Base-by-base conservation (phyloP, 1,140 invertebrate genomes). In the Eulimnadia texana region DNA sequence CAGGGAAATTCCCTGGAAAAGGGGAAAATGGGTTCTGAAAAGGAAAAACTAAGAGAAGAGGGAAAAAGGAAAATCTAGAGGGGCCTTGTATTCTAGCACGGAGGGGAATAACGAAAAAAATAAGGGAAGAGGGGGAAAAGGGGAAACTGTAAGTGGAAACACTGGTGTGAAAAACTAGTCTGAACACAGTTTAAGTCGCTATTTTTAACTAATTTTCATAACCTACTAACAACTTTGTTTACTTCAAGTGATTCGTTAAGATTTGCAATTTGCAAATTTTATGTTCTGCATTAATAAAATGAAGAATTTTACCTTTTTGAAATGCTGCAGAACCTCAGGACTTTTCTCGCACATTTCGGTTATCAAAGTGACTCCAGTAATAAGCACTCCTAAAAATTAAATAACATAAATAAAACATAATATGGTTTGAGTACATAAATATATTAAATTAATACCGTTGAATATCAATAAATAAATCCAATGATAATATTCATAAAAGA, bases 321-420 rank as follows among this genome's bases (percentile, higher is more conserved):
- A 99, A 76, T 98, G 93, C 74, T 88, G 86, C 59, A 98, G 78
- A 0, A 94, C 97, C 72, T 99, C 97, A 9, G 88, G 82, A 73
- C 92, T 97, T 72, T 90, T 87, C 73, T 97, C 92, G 76, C 96
- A 98, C 95, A 99, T 99, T 78, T 99, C 95, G 13, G 93, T 97
- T 64, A 99, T 98, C 20, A 99, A 80, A 62, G 93, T 96, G 28
- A 99, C 93, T 28, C 95, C 95, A 53, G 94, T 98, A 64, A 99
- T 93, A 58, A 99, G 79, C 50, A 99, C 96, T 66, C 93, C 90
- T 92, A 72, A 27, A 29, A 58, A 29, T 11, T 19, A 55, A 47
- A 20, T 54, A 27, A 2, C 9, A 22, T 10, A 63, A n/a, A 16
- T 3, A 10, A 13, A 13, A 13, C 24, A 22, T 58, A 33, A 20